Percentiles rank a stretch among this genome's conserved stretches.
Conservation (phyloP, 2,888 invertebrate genomes). For the Argynnis bischoffii region DNA sequence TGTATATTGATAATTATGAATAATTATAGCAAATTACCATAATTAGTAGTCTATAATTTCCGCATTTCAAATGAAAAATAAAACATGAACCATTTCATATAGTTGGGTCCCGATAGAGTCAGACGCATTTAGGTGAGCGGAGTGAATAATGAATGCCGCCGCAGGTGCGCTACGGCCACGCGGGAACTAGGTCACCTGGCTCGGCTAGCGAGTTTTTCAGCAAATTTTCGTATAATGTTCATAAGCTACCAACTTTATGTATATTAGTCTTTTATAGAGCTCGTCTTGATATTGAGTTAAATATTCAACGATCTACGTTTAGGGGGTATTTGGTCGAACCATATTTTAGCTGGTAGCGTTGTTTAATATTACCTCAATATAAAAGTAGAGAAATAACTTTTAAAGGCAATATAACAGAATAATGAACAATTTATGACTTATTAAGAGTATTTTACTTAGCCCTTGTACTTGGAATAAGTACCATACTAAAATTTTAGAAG, state of each 20-base stretch:
- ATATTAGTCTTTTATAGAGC: constrained; percentile 8
- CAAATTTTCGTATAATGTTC: neutral
- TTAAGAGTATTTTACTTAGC: too few species aligned
- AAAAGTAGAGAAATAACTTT: too few species aligned
- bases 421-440: too few species aligned
- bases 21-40: too few species aligned
- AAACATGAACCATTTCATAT: neutral
- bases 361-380: too few species aligned
- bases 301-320: neutral
- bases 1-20: too few species aligned
- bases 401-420: too few species aligned
- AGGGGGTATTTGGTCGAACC: neutral
- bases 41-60: too few species aligned
- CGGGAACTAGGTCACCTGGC: constrained; percentile 21
- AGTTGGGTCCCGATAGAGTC: neutral
- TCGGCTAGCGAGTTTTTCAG: neutral
- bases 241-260: neutral
- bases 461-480: too few species aligned
- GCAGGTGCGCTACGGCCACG: constrained; percentile 13
- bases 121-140: constrained; percentile 7
- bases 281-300: neutral
- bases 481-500: too few species aligned
- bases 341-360: neutral
- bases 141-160: constrained; percentile 24
- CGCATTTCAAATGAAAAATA: neutral